Evolutionary conservation across 1,140 invertebrate genomes (phyloP).

Genomic region (Orchestia grillus): DNA sequence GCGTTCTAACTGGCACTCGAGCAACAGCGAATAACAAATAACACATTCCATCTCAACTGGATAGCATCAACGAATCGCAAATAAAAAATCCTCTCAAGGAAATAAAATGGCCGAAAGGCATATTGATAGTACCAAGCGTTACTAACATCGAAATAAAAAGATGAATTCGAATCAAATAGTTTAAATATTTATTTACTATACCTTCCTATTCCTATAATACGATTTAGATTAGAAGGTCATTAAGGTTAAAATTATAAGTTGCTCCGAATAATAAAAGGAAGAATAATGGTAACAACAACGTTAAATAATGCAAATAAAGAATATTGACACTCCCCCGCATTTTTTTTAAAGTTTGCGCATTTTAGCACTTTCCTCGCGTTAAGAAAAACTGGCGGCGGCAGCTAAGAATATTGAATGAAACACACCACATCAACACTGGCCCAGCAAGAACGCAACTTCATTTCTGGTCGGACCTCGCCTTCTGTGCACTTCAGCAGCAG

Average conservation of each 20-base stretch:
- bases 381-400: too few species aligned
- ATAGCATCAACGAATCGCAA: background rate
- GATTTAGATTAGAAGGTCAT: background rate
- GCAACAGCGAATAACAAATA: background rate
- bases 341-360: too few species aligned
- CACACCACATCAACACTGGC: too few species aligned
- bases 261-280: background rate
- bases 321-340: too few species aligned
- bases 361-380: too few species aligned
- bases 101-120: background rate
- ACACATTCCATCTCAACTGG: background rate
- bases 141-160: background rate
- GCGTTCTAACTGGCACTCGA: background rate
- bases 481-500: too few species aligned
- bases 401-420: too few species aligned
- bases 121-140: too few species aligned
- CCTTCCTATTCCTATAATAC: background rate
- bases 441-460: too few species aligned
- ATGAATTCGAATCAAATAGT: background rate
- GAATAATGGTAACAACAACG: background rate
- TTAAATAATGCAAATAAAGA: background rate
- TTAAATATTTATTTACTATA: background rate
- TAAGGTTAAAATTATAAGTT: background rate
- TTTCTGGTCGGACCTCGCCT: too few species aligned
- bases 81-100: background rate